Evolutionary conservation across 2,888 invertebrate genomes (phyloP).

Genomic region (Tetragonula carbonaria): DNA sequence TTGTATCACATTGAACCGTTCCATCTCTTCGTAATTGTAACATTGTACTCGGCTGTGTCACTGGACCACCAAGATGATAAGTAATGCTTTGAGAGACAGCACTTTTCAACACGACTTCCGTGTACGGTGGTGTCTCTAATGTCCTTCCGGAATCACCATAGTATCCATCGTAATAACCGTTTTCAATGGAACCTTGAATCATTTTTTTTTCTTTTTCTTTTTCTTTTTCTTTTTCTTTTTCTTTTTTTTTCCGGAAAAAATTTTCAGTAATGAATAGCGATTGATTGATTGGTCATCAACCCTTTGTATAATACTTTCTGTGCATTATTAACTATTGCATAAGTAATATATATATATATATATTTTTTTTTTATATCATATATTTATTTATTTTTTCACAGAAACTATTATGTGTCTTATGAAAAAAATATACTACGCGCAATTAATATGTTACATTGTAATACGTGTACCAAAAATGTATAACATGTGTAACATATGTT

Average conservation of each 20-base stretch:
- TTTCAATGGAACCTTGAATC: slow-evolving; percentile 65
- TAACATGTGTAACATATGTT: too few relatives aligned
- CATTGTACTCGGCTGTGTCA: slow-evolving; percentile 80
- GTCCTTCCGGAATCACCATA: slow-evolving; percentile 78
- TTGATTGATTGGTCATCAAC: too few relatives aligned
- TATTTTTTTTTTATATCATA: too few relatives aligned
- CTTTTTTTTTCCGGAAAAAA: too few relatives aligned
- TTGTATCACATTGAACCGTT: slow-evolving; percentile 73
- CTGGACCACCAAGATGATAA: slow-evolving; percentile 78
- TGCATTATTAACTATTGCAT: too few relatives aligned
- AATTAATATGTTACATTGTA: too few relatives aligned
- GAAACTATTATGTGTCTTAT: too few relatives aligned
- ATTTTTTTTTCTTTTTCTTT: not conserved
- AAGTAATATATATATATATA: too few relatives aligned
- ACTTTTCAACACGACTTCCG: slow-evolving; percentile 74
- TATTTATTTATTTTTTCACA: too few relatives aligned
- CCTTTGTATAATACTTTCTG: too few relatives aligned
- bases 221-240: not conserved
- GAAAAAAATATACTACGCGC: too few relatives aligned
- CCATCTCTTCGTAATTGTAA: slow-evolving; percentile 76
- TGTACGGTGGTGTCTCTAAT: slow-evolving; percentile 68
- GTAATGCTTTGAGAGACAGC: slow-evolving; percentile 78
- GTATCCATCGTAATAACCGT: slow-evolving; percentile 79
- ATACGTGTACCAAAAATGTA: too few relatives aligned
- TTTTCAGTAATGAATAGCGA: not conserved